A percentile compares a stretch with the other conserved stretches of the same genome.
phyloP scores from a whole-genome alignment of 2,888 invertebrate genomes.

The Hydropsyche betteni region DNA sequence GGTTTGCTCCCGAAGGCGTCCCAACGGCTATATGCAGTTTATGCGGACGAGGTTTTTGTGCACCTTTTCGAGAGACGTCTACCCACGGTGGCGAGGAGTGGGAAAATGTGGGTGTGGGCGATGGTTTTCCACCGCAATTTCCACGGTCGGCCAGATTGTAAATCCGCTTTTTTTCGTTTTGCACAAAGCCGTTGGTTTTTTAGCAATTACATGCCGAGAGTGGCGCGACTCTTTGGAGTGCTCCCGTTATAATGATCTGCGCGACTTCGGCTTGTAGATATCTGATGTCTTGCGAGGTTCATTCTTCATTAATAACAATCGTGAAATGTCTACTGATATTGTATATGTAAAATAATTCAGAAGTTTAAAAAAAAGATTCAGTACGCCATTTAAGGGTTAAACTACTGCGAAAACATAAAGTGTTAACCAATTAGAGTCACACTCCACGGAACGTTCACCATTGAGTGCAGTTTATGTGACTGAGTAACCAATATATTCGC shows the following conservation, averaged over 20 bases:
- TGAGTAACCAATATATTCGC: too few species aligned
- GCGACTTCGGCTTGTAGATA: conserved; percentile 3
- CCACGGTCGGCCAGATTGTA: conserved; percentile 43
- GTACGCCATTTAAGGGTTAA: too few species aligned
- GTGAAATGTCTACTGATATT: too few species aligned
- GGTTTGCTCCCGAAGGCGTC: background rate
- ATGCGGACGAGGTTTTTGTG: conserved; percentile 1
- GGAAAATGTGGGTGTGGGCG: background rate
- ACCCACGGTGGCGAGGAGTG: background rate
- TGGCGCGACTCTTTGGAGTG: conserved; percentile 46
- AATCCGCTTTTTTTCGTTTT: conserved; percentile 48
- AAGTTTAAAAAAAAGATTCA: too few species aligned
- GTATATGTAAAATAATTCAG: too few species aligned
- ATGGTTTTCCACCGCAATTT: conserved; percentile 35
- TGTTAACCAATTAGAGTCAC: too few species aligned
- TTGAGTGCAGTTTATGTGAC: too few species aligned
- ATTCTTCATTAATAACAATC: too few species aligned
- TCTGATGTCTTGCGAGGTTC: too few species aligned
- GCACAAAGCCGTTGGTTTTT: conserved; percentile 48
- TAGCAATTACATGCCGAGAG: conserved; percentile 47
- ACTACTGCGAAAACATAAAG: too few species aligned
- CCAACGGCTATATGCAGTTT: conserved; percentile 2
- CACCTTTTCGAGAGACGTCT: conserved; percentile 30
- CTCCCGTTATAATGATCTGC: conserved; percentile 48
- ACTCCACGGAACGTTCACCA: too few species aligned